phyloP scores from a whole-genome alignment of 2,797 vertebrate species.

The Coregonus ussuriensis region DNA sequence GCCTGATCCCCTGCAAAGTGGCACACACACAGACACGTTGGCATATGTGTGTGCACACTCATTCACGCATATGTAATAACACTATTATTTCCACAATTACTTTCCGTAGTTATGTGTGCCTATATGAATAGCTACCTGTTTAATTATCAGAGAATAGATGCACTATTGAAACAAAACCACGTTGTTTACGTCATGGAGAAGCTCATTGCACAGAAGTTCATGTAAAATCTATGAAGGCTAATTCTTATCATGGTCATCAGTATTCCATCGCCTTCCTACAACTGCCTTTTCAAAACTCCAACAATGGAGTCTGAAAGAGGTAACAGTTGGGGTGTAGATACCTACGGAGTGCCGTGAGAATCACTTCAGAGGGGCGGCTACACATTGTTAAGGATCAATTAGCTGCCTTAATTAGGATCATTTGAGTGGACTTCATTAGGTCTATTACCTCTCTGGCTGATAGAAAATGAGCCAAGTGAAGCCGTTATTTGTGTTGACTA shows the following conservation, averaged over 20 bases:
- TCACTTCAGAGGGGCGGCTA: conserved; percentile 1
- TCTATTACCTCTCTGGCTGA: conserved; percentile 57
- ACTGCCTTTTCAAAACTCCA: neutral
- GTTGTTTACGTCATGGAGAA: too few relatives aligned
- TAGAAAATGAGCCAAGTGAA: conserved; percentile 55
- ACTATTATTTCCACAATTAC: neutral
- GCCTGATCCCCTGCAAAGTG: neutral
- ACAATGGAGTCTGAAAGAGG: neutral
- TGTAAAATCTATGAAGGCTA: too few relatives aligned
- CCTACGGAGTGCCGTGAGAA: conserved; percentile 2
- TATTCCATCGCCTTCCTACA: neutral
- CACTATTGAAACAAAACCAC: too few relatives aligned
- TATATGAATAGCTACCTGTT: neutral
- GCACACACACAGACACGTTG: neutral
- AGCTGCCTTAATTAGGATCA: conserved; percentile 60
- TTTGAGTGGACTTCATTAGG: conserved; percentile 60
- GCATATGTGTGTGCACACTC: neutral
- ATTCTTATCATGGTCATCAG: neutral
- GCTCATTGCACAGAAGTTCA: too few relatives aligned
- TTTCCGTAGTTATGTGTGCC: neutral
- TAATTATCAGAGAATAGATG: too few relatives aligned
- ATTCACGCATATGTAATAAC: neutral
- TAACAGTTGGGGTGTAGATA: neutral
- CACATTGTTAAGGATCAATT: conserved; percentile 53
- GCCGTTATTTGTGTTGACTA: conserved; percentile 60